These are phyloP conservation scores for Urosaurus nigricauda DNA, from an alignment of 2,797 vertebrate genomes.

Conservation along the genomic window DNA sequence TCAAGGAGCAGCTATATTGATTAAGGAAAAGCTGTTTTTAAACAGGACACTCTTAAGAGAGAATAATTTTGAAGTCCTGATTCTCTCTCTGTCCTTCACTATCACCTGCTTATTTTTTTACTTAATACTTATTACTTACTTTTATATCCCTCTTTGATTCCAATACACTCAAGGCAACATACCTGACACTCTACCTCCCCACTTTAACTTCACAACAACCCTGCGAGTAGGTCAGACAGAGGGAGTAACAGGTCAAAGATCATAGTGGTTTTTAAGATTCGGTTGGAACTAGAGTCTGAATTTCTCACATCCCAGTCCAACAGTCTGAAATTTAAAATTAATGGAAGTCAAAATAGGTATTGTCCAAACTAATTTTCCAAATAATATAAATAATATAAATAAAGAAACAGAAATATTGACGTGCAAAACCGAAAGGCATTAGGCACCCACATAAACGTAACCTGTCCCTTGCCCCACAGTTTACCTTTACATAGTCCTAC, in stretches of 20 bases:
- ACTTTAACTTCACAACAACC: neutral
- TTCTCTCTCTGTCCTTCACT: neutral
- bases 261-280: too few species aligned
- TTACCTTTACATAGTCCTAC: constrained; percentile 73
- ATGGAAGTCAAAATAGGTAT: neutral
- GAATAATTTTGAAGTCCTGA: constrained; percentile 26
- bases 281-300: neutral
- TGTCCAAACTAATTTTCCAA: neutral
- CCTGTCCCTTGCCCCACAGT: neutral
- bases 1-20: constrained; percentile 40
- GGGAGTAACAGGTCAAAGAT: neutral
- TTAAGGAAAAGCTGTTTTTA: constrained; percentile 10
- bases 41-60: neutral
- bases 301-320: neutral
- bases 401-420: neutral
- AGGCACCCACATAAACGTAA: neutral
- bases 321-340: neutral
- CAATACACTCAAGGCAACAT: too few species aligned
- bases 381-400: neutral
- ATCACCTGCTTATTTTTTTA: neutral
- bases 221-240: neutral
- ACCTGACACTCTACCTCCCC: neutral
- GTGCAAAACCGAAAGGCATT: neutral
- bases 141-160: too few species aligned
- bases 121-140: too few species aligned